Percentiles rank a stretch among this genome's conserved stretches.
Conservation (phyloP, 2,888 invertebrate genomes). For the Himalopsyche tibetana region DNA sequence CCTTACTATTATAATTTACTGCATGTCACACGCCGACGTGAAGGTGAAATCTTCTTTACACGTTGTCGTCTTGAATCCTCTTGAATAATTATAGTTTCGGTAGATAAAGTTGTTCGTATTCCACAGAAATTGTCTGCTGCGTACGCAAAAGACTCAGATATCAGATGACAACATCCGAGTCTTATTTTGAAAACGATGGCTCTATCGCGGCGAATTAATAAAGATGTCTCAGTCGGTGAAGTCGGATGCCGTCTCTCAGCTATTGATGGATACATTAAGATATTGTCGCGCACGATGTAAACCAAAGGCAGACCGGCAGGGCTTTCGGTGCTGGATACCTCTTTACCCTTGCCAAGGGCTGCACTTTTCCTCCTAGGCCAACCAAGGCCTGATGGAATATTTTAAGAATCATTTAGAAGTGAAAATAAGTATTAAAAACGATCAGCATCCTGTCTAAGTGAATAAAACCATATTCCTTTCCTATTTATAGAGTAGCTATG, state of each 20-base stretch:
- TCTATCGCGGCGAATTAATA: neutral
- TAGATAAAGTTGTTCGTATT: neutral
- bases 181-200: conserved; percentile 11
- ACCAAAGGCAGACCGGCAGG: conserved; percentile 54
- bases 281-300: conserved; percentile 57
- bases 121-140: conserved; percentile 26
- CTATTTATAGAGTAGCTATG: conserved; percentile 16
- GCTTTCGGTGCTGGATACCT: conserved; percentile 58
- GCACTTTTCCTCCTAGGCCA: conserved; percentile 65
- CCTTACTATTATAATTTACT: conserved; percentile 38
- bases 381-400: conserved; percentile 65
- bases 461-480: conserved; percentile 44
- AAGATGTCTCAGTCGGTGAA: conserved; percentile 21
- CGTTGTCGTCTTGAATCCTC: conserved; percentile 24
- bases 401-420: conserved; percentile 60
- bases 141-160: neutral
- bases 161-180: neutral
- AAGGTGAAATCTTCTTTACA: neutral
- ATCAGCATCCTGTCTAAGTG: conserved; percentile 44
- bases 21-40: neutral
- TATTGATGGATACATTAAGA: conserved; percentile 52
- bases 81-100: conserved; percentile 6
- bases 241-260: conserved; percentile 51
- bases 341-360: conserved; percentile 61
- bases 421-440: conserved; percentile 45